A percentile compares a stretch with the other conserved stretches of the same genome.
These are phyloP conservation scores for Cinclus cinclus DNA, from an alignment of 2,113 vertebrate genomes.

Conservation along the genomic window DNA sequence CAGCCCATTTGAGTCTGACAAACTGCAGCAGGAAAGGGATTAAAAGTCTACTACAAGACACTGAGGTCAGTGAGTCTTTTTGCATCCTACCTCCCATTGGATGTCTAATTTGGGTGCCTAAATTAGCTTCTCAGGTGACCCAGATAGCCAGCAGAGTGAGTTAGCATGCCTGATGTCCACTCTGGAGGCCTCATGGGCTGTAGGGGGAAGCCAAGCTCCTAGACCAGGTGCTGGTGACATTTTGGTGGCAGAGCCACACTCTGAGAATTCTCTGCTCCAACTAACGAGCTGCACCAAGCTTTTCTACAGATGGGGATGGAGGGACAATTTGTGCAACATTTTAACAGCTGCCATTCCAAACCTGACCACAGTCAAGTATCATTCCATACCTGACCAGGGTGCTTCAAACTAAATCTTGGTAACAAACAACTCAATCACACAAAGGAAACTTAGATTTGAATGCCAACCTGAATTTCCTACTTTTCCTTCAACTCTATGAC, in stretches of 20 bases:
- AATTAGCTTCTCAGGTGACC: neutral
- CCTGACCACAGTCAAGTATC: too few species aligned
- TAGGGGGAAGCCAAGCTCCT: neutral
- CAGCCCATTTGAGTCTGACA: neutral
- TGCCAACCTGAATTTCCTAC: neutral
- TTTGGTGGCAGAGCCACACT: neutral
- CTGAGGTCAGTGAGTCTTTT: neutral
- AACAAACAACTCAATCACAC: neutral
- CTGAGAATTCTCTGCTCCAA: accelerated
- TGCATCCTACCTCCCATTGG: neutral
- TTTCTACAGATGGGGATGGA: neutral
- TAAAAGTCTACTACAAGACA: neutral
- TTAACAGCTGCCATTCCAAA: neutral
- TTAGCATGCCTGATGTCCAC: neutral
- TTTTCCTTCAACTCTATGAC: neutral
- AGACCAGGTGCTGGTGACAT: neutral
- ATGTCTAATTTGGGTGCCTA: neutral
- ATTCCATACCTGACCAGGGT: neutral
- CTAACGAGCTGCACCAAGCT: neutral
- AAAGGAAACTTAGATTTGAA: neutral
- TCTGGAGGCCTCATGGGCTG: neutral
- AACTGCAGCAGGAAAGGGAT: neutral
- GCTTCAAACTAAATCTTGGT: neutral
- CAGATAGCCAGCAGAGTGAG: neutral
- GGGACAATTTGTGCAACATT: neutral